Base-by-base conservation (phyloP, 2,113 vertebrate species). In the Lamprologus tigripictilis region DNA sequence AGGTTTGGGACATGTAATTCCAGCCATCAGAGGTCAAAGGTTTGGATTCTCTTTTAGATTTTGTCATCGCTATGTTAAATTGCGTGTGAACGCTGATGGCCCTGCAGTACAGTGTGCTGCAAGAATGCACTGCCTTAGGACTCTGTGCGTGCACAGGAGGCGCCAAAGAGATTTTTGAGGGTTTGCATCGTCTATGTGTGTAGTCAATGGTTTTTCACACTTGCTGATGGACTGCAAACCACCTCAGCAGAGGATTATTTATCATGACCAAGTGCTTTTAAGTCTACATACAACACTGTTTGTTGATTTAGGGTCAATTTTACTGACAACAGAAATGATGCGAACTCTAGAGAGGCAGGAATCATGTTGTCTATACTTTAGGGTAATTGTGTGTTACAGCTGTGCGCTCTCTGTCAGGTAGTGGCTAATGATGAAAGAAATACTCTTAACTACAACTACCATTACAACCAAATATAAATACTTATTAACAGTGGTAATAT, bases 41-140 rank as follows among this genome's bases (percentile, higher is more conserved):
- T 80, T 81, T 66, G 42, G 57, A 90, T 83, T 81, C 21, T 9
- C 45, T 71, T 90, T 58, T 63, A 42, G 57, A 81, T 66, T 76
- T 11, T 78, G 82, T 80, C 85, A 82, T 84, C 14, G 40, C 78
- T 90, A 63, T 79, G 86, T 21, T 66, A 55, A 85, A 89, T 47
- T 66, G 40, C 45, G 28, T 84, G 53, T 89, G 85, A 81, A 84
- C 85, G 6, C 28, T 54, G 84, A 26, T 82, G 51, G 79, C 54
- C 63, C 63, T 80, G 54, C 83, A 84, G 83, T 73, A 79, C 80
- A 80, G 54, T 53, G 63, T 89, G 80, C 78, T 80, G 63, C 87
- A 90, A 91, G 93, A 91, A 92, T 92, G 71, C 90, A 57, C 80
- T 80, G 91, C 82, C 80, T 92, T 78, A 90, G 66, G 58, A n/a